A percentile compares a stretch with the other conserved stretches of the same genome.
Evolutionary conservation across 2,113 vertebrate species (phyloP).

Genomic region (Grammomys surdaster): DNA sequence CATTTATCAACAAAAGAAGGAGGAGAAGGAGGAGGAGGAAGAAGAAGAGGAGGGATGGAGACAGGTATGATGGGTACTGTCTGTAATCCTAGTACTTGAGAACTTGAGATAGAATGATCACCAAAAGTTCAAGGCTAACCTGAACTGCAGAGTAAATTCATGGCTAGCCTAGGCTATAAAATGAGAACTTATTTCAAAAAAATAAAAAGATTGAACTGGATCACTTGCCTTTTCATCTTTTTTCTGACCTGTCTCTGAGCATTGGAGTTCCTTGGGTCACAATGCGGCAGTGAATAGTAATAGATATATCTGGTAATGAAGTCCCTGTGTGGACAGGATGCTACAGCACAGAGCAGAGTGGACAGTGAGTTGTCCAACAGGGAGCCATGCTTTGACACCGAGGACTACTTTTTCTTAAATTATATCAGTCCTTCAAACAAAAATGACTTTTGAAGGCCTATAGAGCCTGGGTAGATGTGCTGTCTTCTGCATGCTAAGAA

Average conservation of each 20-base stretch:
- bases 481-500: not conserved
- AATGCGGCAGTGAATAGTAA: accelerated
- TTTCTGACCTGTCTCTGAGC: not conserved
- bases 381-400: not conserved
- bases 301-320: not conserved
- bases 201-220: not conserved
- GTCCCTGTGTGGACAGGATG: not conserved
- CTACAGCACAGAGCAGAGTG: too few species aligned
- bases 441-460: not conserved
- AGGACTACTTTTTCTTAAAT: not conserved
- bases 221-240: accelerated
- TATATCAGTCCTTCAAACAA: not conserved
- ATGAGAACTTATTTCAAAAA: not conserved
- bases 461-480: not conserved
- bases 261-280: not conserved
- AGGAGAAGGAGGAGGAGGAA: not conserved
- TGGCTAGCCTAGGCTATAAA: not conserved
- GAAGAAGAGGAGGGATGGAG: not conserved
- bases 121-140: not conserved
- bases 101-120: not conserved
- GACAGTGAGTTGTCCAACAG: not conserved
- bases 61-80: not conserved
- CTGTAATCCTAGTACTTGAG: not conserved
- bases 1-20: not conserved
- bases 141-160: not conserved